Base-by-base conservation (phyloP, 2,797 vertebrate genomes). In the Chrosomus eos region DNA sequence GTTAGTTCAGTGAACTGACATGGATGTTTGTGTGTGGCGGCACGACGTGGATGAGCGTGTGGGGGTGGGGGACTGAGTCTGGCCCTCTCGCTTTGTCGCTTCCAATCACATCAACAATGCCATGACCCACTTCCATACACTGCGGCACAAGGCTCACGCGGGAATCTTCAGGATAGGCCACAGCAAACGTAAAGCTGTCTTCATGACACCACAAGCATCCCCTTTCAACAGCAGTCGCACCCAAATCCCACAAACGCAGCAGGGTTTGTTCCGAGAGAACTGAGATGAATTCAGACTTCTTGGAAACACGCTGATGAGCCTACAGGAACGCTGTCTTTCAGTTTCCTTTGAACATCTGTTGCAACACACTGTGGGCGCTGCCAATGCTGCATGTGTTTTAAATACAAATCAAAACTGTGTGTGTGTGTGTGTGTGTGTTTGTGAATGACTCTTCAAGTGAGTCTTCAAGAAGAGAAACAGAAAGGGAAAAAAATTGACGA, bases 91-190 rank as follows among this genome's bases (percentile, higher is more conserved):
- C 84, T 72, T 86, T 87, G 89, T 90, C 82, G 31, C 87, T 80
- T 87, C 75, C 83, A 75, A 87, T 88, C 66, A 45, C 87, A 85
- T 88, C 86, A 86, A 64, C 62, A 51, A n/a, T 38, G 79, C 79
- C 43, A 62, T 89, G 89, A 89, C 89, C 89, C 89, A 89, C 78
- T 90, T 89, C 73, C 66, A 75, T 6, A 68, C 40, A 60, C 74
- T 73, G 80, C 75, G 58, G 73, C 78, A 67, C 55, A 72, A 40
- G 38, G 58, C 60, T 71, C 36, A 36, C 5, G 31, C 43, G 48
- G 60, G 26, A 62, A 79, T 23, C 76, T 83, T 80, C n/a, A 71
- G 82, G 72, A 79, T 38, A 58, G 68, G 73, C 68, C 70, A 82
- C 85, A 28, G 67, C 53, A 28, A 77, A 58, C 16, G 43, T 74